Percentiles rank a stretch among this genome's conserved stretches.
Evolutionary conservation across 2,113 vertebrate species (phyloP).

Genomic region (Melanotaenia duboulayi): DNA sequence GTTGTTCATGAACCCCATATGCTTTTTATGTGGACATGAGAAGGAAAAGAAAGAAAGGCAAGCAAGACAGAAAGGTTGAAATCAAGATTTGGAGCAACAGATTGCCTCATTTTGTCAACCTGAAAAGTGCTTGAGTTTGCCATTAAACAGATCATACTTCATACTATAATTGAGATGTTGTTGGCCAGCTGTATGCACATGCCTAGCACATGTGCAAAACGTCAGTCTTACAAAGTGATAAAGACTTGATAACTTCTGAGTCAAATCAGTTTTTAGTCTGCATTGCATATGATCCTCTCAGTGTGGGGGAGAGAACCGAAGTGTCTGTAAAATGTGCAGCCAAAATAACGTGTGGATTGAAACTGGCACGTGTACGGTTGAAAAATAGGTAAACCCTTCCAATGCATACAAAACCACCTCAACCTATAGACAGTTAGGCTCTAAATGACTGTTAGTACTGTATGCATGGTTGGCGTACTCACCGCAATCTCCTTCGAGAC

Average conservation of each 20-base stretch:
- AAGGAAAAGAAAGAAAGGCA: constrained; percentile 28
- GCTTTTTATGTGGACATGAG: constrained; percentile 40
- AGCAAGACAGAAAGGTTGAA: constrained; percentile 33
- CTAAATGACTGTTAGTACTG: background rate
- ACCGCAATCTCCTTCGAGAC: constrained; percentile 74
- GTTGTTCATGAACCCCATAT: constrained; percentile 30
- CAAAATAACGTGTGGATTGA: background rate
- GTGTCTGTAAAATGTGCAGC: constrained; percentile 11
- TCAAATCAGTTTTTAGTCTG: constrained; percentile 37
- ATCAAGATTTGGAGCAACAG: no score
- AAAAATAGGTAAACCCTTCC: background rate
- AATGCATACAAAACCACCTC: background rate
- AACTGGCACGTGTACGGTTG: background rate
- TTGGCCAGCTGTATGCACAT: constrained; percentile 53
- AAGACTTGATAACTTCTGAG: constrained; percentile 53
- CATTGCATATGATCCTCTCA: constrained; percentile 36
- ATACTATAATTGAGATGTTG: constrained; percentile 39
- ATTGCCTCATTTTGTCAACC: constrained; percentile 10
- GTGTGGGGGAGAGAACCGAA: background rate
- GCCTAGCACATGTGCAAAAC: constrained; percentile 32
- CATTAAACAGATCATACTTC: constrained; percentile 60
- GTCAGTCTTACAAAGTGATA: constrained; percentile 41
- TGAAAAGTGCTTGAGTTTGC: constrained; percentile 48
- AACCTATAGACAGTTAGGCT: background rate
- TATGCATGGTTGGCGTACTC: constrained; percentile 53